Evolutionary conservation across 2,113 vertebrate species (phyloP), one percentile per base, ranked within the genome.

Genomic region (Gorsachius goisagi): DNA sequence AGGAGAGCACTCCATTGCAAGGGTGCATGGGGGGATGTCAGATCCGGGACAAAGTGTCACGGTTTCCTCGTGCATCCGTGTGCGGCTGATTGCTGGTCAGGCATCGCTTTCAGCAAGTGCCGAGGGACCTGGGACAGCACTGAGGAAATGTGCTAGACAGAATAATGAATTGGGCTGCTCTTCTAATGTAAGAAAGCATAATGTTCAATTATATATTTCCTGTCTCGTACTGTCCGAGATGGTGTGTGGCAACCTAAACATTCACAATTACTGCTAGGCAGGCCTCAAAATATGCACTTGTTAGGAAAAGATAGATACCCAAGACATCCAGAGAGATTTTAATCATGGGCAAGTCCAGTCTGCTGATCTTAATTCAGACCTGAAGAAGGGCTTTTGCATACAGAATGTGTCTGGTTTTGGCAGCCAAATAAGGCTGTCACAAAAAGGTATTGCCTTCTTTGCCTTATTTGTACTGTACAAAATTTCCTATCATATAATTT

Each of bases 221-320:
- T 75, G 50, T 69, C 86, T 77, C 33, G 3, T n/a, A 11, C 82
- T 52, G 2, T 53, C 83, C 69, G 11, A 32, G 24, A 37, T 86
- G 52, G n/a, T 91, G 88, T 84, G 62, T 81, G 75, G 93, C 71
- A 13, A 55, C 53, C 89, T 64, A 44, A 67, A 72, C 77, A 86
- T 85, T 87, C 59, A 27, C 78, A 89, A 85, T 88, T 81, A 85
- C 74, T 84, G 52, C 50, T 87, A 95, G 89, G 76, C 66, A 96
- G 76, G 50, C 55, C 91, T 79, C 55, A 78, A 84, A 92, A 82
- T 60, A 45, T 41, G 33, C 33, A 24, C 69, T 87, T 75, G 45
- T 77, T 92, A 89, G 58, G 45, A 79, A 77, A 92, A 75, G 2
- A 12, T 28, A 68, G 85, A 76, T 90, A 76, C 35, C 37, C 30